Evolutionary conservation across 2,113 vertebrate genomes (phyloP), one percentile per base, ranked within the genome.

Genomic region (Anthoscopus minutus): DNA sequence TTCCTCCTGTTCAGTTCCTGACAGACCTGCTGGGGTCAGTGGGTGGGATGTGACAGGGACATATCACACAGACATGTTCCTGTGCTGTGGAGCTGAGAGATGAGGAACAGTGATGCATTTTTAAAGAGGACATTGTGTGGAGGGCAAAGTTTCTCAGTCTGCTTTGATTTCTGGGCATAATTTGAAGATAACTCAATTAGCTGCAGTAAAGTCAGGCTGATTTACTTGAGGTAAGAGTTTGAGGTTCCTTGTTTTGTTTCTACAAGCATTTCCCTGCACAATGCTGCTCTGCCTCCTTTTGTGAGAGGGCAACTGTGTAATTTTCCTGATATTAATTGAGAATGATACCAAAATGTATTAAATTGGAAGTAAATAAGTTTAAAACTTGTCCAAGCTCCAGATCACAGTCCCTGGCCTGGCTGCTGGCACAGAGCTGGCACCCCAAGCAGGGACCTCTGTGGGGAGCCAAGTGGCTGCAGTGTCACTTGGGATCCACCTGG

Each of bases 171-270:
- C 79, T 72, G 74, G 51, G 62, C 58, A 33, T 85, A 69, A 80
- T 92, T 87, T 71, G 60, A 40, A 60, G 65, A n/a, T 71, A 93
- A 76, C 73, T 94, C 61, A 86, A 57, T 92, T 71, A 89, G 48
- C 78, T 71, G 38, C 57, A 51, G 70, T 82, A 33, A 67, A 94
- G 87, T 79, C 74, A 84, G 2, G 25, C 89, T 85, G 40, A 87
- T 94, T 95, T 89, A 71, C 76, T 66, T 47, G 51, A 42, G 67
- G 90, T 86, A 45, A 37, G 81, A 92, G 64, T 70, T 86, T 70
- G 85, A 84, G 77, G 51, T 74, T 84, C 47, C 71, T 77, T 78
- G 80, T 94, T 95, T 80, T 73, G 76, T 92, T 94, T 81, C 64
- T 84, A 66, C 76, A 64, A 70, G 27, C 35, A 4, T 38, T 86